These are phyloP conservation scores for Chondrosia reniformis DNA, from an alignment of 37 sponge, comb jelly and placozoan genomes.

Conservation along the genomic window DNA sequence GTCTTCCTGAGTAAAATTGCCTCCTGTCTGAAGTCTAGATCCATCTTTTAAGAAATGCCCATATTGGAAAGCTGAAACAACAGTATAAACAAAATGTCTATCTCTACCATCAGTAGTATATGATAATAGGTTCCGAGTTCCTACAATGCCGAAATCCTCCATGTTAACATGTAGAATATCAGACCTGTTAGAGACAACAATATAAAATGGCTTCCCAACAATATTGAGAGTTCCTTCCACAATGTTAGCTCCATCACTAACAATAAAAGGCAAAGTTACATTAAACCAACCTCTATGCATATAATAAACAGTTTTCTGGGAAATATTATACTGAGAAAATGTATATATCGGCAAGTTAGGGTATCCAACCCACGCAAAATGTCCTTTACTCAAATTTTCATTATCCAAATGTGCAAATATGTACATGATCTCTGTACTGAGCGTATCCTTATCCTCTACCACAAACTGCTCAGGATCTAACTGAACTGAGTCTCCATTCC, in stretches of 20 bases:
- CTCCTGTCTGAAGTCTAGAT: background rate
- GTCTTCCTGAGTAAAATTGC: constrained; percentile 46
- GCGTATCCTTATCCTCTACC: constrained; percentile 45
- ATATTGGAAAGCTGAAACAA: too few relatives aligned
- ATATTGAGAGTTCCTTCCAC: background rate
- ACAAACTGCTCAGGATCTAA: constrained; percentile 2
- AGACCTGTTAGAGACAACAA: background rate
- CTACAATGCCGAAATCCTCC: background rate
- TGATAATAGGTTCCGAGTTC: background rate
- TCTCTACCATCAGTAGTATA: constrained; percentile 7
- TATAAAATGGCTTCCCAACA: background rate
- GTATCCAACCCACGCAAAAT: constrained; percentile 4
- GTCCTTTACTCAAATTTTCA: background rate
- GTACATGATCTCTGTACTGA: constrained; percentile 14
- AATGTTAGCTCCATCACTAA: constrained; percentile 13
- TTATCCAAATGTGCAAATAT: background rate
- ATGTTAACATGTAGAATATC: background rate
- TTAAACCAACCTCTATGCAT: background rate
- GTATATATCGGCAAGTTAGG: background rate
- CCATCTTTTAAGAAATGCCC: background rate
- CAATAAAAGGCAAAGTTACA: background rate
- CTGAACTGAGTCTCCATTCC: constrained; percentile 29
- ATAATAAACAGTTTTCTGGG: background rate
- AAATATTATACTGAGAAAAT: constrained; percentile 7
- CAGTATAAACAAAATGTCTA: too few relatives aligned